phyloP scores from a whole-genome alignment of 2,797 vertebrate species.

The Sebastes vulpes region DNA sequence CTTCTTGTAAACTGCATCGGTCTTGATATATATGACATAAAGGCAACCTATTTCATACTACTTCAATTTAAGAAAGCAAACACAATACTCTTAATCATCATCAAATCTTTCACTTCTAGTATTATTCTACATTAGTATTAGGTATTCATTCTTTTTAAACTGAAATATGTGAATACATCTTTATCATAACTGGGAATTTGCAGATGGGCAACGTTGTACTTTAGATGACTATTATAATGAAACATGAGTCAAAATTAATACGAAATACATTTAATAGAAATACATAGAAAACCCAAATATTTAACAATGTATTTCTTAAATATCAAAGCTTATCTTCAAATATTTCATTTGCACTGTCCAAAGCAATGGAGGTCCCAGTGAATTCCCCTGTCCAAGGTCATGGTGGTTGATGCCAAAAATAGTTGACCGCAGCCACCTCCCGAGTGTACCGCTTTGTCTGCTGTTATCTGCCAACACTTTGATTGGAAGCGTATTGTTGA shows the following conservation, averaged over 20 bases:
- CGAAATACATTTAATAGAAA: constrained; percentile 43
- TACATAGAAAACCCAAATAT: background rate
- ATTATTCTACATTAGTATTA: background rate
- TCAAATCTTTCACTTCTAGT: background rate
- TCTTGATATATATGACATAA: background rate
- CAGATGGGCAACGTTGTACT: background rate
- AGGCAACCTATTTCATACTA: background rate
- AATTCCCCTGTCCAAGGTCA: constrained; percentile 93
- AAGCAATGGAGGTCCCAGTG: constrained; percentile 76
- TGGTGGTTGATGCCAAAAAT: constrained; percentile 93
- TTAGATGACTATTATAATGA: background rate
- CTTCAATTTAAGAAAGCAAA: background rate
- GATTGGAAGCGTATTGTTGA: constrained; percentile 90
- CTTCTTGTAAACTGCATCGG: background rate
- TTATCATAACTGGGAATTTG: background rate
- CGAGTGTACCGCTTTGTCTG: constrained; percentile 92
- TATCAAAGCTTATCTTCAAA: background rate
- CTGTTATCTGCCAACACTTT: constrained; percentile 92
- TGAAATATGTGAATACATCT: background rate
- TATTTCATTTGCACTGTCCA: constrained; percentile 25
- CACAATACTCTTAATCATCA: background rate
- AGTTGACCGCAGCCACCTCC: constrained; percentile 84
- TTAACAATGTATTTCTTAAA: background rate
- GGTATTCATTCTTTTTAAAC: background rate
- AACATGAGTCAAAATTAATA: constrained; percentile 4